A percentile compares a stretch with the other conserved stretches of the same genome.
phyloP scores from a whole-genome alignment of 2,888 invertebrate genomes.

The Pheosia tremula region DNA sequence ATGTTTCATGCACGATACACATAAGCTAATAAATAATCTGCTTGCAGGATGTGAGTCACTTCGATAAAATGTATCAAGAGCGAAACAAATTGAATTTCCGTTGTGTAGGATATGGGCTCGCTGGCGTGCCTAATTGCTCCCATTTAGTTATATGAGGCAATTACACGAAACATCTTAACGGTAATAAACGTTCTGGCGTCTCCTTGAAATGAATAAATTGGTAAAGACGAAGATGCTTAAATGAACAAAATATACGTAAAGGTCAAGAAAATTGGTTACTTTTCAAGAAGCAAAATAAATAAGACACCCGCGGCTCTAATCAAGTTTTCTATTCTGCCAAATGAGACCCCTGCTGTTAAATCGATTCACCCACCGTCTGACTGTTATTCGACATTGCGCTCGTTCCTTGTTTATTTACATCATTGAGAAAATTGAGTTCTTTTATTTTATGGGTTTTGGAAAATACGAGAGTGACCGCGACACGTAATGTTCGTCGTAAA shows the following conservation, averaged over 20 bases:
- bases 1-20: too few relatives aligned
- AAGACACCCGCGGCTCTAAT: slow-evolving; percentile 57
- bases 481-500: too few relatives aligned
- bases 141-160: slow-evolving; percentile 16
- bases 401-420: slow-evolving; percentile 52
- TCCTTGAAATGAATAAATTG: not conserved
- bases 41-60: slow-evolving; percentile 19
- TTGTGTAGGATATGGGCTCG: slow-evolving; percentile 48
- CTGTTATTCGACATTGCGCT: slow-evolving; percentile 40
- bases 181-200: not conserved
- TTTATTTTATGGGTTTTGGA: slow-evolving; percentile 4
- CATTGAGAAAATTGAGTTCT: slow-evolving; percentile 57
- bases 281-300: slow-evolving; percentile 50
- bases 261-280: slow-evolving; percentile 42
- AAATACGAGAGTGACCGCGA: too few relatives aligned
- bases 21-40: not conserved
- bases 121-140: slow-evolving; percentile 44
- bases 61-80: slow-evolving; percentile 55
- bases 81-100: slow-evolving; percentile 59
- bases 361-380: slow-evolving; percentile 56
- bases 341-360: slow-evolving; percentile 64
- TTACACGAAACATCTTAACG: not conserved
- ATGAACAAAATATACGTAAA: slow-evolving; percentile 8
- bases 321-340: slow-evolving; percentile 61
- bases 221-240: not conserved